Conservation (phyloP, 1,140 invertebrate species). For the Drosophila eugracilis region DNA sequence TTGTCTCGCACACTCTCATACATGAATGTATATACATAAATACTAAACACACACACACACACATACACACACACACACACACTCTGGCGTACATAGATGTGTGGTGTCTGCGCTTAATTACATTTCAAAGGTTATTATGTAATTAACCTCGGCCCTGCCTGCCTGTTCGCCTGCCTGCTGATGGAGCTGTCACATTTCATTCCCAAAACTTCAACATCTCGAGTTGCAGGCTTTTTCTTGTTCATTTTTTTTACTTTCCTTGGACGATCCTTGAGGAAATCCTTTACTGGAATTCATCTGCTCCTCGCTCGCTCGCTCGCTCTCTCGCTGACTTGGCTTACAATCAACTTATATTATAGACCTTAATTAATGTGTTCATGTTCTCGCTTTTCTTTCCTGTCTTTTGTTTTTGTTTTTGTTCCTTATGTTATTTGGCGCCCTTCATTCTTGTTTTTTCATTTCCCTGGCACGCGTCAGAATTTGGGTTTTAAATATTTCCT, state of each 20-base stretch:
- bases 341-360: constrained; percentile 50
- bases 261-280: constrained; percentile 5
- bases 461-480: constrained; percentile 50
- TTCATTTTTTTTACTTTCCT: background rate
- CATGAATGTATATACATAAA: background rate
- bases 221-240: background rate
- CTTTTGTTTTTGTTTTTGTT: background rate
- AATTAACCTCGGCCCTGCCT: constrained; percentile 49
- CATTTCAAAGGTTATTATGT: constrained; percentile 71
- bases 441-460: constrained; percentile 8
- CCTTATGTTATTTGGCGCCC: background rate
- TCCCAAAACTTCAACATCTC: constrained; percentile 20
- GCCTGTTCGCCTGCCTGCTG: constrained; percentile 20
- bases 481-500: constrained; percentile 50
- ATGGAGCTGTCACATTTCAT: constrained; percentile 43
- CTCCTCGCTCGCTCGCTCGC: too few species aligned
- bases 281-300: too few species aligned
- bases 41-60: background rate
- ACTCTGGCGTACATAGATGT: background rate
- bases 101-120: constrained; percentile 51
- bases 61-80: background rate
- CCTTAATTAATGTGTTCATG: constrained; percentile 70
- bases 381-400: constrained; percentile 34
- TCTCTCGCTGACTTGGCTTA: background rate
- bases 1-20: background rate